These are phyloP conservation scores for Tiliacea aurago DNA, from an alignment of 2,888 invertebrate species.

Conservation along the genomic window DNA sequence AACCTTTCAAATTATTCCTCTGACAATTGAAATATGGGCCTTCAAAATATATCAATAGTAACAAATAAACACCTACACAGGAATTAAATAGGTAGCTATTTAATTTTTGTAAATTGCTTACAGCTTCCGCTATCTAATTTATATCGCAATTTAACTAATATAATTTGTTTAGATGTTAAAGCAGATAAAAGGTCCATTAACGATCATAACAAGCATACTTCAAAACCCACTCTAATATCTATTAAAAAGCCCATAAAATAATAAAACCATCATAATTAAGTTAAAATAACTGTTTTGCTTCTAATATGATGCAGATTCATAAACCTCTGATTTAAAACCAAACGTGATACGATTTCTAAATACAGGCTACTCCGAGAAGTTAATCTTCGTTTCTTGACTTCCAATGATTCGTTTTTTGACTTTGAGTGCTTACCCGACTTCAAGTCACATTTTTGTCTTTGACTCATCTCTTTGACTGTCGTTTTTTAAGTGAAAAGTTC, in stretches of 20 bases:
- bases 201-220: conserved; percentile 11
- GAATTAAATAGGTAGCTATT: background rate
- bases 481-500: too few relatives aligned
- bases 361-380: too few relatives aligned
- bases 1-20: background rate
- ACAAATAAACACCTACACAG: conserved; percentile 38
- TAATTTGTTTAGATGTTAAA: conserved; percentile 49
- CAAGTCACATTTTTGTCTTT: too few relatives aligned
- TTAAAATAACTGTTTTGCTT: background rate
- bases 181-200: conserved; percentile 47
- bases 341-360: background rate
- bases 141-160: conserved; percentile 33
- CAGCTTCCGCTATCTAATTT: conserved; percentile 50
- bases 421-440: too few relatives aligned
- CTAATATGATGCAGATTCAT: background rate
- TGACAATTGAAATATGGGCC: background rate
- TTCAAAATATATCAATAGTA: background rate
- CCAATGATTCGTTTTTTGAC: too few relatives aligned
- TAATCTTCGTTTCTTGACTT: too few relatives aligned
- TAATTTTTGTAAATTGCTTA: conserved; percentile 35
- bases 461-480: too few relatives aligned
- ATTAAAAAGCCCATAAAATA: conserved; percentile 41
- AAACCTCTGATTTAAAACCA: background rate
- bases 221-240: conserved; percentile 41
- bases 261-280: conserved; percentile 16